These are phyloP conservation scores for Pangasius larnaudii DNA, from an alignment of 2,797 vertebrate genomes.

Conservation along the genomic window DNA sequence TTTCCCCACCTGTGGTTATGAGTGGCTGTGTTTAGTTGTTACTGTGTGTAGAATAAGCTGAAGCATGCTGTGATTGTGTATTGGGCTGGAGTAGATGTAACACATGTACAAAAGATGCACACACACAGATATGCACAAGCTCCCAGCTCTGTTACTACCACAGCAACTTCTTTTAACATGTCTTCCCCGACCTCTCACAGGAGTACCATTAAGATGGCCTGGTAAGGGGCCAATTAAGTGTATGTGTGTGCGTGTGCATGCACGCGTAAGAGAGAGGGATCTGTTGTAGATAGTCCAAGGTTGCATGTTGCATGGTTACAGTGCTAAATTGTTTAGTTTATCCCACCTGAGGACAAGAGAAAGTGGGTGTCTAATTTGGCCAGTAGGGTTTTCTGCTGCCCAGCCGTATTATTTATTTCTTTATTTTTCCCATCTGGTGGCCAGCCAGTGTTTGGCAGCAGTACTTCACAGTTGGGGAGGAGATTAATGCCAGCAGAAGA, in stretches of 20 bases:
- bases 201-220: constrained; percentile 27
- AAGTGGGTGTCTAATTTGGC: constrained; percentile 48
- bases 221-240: constrained; percentile 51
- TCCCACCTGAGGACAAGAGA: constrained; percentile 48
- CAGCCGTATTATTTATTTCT: constrained; percentile 3
- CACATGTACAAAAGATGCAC: no score
- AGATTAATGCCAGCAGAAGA: constrained; percentile 65
- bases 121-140: background rate
- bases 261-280: background rate
- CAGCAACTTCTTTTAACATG: constrained; percentile 47
- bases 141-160: background rate
- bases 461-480: constrained; percentile 50
- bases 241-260: constrained; percentile 27
- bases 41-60: background rate
- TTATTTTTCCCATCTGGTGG: constrained; percentile 26
- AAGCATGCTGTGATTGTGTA: background rate
- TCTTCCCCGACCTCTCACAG: constrained; percentile 32
- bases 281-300: constrained; percentile 34
- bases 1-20: constrained; percentile 2
- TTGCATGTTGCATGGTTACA: constrained; percentile 45
- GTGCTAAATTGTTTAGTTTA: constrained; percentile 46
- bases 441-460: constrained; percentile 50
- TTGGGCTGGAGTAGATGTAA: background rate
- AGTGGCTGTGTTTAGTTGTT: background rate
- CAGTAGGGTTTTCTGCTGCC: constrained; percentile 38